A percentile compares a stretch with the other conserved stretches of the same genome.
These are phyloP conservation scores for Ligdia adustata DNA, from an alignment of 2,888 invertebrate species.

Conservation along the genomic window DNA sequence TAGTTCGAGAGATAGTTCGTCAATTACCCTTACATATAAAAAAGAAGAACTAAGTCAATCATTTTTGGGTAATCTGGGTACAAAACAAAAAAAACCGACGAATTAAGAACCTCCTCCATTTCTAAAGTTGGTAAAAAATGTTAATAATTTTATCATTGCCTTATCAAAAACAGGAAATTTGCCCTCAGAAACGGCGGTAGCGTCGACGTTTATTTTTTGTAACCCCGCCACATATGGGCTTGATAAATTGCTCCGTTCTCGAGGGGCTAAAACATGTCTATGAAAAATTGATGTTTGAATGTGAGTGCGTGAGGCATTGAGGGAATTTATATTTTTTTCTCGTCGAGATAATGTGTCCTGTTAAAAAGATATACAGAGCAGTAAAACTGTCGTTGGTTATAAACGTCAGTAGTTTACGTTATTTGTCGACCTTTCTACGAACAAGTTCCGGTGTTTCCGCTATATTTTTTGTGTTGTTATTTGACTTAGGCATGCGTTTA, in stretches of 20 bases:
- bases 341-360: slow-evolving; percentile 31
- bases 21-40: too few species aligned
- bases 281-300: slow-evolving; percentile 62
- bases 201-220: slow-evolving; percentile 44
- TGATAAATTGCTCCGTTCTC: slow-evolving; percentile 67
- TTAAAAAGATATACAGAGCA: slow-evolving; percentile 33
- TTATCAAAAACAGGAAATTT: slow-evolving; percentile 14
- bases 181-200: slow-evolving; percentile 12
- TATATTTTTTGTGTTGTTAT: slow-evolving; percentile 12
- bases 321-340: slow-evolving; percentile 38
- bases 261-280: slow-evolving; percentile 53
- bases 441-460: slow-evolving; percentile 9
- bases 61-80: too few species aligned
- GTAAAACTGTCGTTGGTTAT: slow-evolving; percentile 31
- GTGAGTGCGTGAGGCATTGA: slow-evolving; percentile 40
- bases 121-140: background rate
- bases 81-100: too few species aligned
- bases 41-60: too few species aligned
- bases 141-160: slow-evolving; percentile 1
- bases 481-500: slow-evolving; percentile 3
- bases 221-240: slow-evolving; percentile 58
- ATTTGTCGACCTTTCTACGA: slow-evolving; percentile 14
- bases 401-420: slow-evolving; percentile 22
- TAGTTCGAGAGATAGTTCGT: too few species aligned
- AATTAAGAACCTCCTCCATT: too few species aligned